Evolutionary conservation across 2,888 invertebrate species (phyloP).

Genomic region (Apotomis betuletana): DNA sequence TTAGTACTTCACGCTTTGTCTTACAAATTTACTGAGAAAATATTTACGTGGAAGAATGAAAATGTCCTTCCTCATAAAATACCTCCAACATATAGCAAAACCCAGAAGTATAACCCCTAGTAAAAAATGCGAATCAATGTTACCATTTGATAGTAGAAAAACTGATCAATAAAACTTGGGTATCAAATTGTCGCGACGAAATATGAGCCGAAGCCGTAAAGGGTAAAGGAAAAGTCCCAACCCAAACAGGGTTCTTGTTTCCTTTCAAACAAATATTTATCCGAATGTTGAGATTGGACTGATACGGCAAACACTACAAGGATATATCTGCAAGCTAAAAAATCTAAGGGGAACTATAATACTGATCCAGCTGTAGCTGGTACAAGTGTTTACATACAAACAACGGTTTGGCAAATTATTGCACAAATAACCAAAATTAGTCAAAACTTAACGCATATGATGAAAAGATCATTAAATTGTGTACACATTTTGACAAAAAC

Average conservation of each 20-base stretch:
- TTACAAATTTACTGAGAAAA: not conserved
- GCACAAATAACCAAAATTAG: not conserved
- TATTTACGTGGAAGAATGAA: not conserved
- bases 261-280: constrained; percentile 37
- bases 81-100: too few species aligned
- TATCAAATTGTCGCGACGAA: constrained; percentile 38
- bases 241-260: constrained; percentile 36
- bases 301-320: constrained; percentile 20
- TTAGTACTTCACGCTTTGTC: too few species aligned
- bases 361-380: not conserved
- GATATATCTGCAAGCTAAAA: constrained; percentile 5
- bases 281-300: constrained; percentile 34
- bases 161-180: constrained; percentile 35
- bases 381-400: not conserved
- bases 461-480: constrained; percentile 15
- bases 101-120: not conserved
- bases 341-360: not conserved
- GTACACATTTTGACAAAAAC: constrained; percentile 18
- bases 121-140: not conserved
- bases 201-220: constrained; percentile 39
- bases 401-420: not conserved
- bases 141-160: constrained; percentile 18
- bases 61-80: too few species aligned
- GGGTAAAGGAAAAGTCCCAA: constrained; percentile 37
- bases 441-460: not conserved